Percentiles rank a stretch among this genome's conserved stretches.
Conservation (phyloP, 2,113 vertebrate species). For the Chionodraco myersi region DNA sequence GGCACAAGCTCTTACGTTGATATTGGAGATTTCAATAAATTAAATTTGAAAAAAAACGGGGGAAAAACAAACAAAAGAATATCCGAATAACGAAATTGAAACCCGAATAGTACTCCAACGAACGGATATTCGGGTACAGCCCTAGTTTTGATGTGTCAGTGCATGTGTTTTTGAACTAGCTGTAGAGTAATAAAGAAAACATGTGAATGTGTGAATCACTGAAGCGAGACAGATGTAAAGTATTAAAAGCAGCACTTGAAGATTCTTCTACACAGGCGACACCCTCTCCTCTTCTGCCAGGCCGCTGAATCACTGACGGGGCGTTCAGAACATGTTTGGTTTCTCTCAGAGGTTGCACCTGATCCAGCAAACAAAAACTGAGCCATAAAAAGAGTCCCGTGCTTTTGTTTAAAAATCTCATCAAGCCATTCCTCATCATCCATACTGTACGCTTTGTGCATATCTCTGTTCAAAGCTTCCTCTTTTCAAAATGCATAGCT, state of each 20-base stretch:
- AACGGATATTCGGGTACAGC: no score
- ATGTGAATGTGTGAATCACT: background rate
- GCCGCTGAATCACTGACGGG: constrained; percentile 45
- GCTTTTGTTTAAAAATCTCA: constrained; percentile 39
- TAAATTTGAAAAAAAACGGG: no score
- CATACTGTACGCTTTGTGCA: no score
- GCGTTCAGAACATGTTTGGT: constrained; percentile 40
- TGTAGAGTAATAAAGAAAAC: background rate
- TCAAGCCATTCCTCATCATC: background rate
- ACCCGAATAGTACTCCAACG: no score
- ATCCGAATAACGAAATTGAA: no score
- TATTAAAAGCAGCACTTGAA: constrained; percentile 18
- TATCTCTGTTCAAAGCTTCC: no score
- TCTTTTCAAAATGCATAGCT: no score
- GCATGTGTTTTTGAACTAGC: background rate
- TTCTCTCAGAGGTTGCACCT: constrained; percentile 3
- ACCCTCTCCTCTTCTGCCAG: constrained; percentile 4
- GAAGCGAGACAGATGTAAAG: background rate
- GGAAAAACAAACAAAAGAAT: no score
- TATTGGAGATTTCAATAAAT: no score
- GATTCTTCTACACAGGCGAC: constrained; percentile 3
- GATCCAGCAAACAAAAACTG: constrained; percentile 13
- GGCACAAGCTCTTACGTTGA: no score
- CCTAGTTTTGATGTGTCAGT: no score
- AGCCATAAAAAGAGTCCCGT: constrained; percentile 3